These are phyloP conservation scores for Phocoena phocoena DNA, from an alignment of 2,113 vertebrate species.

Conservation along the genomic window DNA sequence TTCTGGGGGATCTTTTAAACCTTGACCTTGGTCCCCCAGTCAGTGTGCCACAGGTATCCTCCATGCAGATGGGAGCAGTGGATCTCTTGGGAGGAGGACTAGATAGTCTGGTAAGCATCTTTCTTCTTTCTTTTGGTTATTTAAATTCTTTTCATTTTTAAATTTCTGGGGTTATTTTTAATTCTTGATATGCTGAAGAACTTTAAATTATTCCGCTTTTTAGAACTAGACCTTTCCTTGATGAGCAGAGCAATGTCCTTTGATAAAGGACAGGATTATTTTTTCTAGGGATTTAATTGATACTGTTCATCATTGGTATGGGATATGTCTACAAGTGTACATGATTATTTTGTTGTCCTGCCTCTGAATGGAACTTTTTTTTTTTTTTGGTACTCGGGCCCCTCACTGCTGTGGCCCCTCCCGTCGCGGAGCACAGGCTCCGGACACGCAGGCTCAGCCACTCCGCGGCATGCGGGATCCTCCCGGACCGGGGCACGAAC, in stretches of 20 bases:
- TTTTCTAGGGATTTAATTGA: slow-evolving; percentile 29
- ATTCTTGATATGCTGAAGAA: slow-evolving; percentile 60
- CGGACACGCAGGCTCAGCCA: too few relatives aligned
- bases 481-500: too few relatives aligned
- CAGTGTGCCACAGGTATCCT: slow-evolving; percentile 94
- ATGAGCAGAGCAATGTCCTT: slow-evolving; percentile 41
- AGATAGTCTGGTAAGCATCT: slow-evolving; percentile 94
- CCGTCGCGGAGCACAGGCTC: too few relatives aligned
- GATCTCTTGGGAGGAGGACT: slow-evolving; percentile 97
- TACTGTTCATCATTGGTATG: neutral
- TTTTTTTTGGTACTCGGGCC: too few relatives aligned
- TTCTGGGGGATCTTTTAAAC: slow-evolving; percentile 96
- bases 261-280: slow-evolving; percentile 55
- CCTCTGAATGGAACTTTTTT: slow-evolving; percentile 48
- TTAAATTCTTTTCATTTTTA: slow-evolving; percentile 51
- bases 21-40: slow-evolving; percentile 95
- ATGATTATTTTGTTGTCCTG: slow-evolving; percentile 37
- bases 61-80: slow-evolving; percentile 96
- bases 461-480: too few relatives aligned
- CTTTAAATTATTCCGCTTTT: slow-evolving; percentile 17
- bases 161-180: slow-evolving; percentile 34
- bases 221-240: slow-evolving; percentile 58
- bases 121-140: slow-evolving; percentile 23
- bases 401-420: too few relatives aligned
- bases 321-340: neutral